These are phyloP conservation scores for Globicephala melas DNA, from an alignment of 2,113 vertebrate genomes.

Conservation along the genomic window DNA sequence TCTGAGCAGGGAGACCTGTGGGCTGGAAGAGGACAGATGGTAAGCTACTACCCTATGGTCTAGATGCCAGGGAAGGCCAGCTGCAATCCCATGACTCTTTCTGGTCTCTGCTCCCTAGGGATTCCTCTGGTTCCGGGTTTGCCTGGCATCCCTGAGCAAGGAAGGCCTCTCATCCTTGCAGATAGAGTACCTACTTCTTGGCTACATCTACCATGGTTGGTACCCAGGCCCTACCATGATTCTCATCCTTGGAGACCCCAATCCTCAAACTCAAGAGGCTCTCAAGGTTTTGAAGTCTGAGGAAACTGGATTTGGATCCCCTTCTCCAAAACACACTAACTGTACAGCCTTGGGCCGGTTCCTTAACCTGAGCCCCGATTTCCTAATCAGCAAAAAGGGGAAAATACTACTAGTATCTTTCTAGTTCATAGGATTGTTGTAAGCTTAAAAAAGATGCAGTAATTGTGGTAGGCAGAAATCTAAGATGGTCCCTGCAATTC, in stretches of 20 bases:
- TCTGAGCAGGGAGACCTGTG: neutral
- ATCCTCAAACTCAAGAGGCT: neutral
- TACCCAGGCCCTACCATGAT: too few species aligned
- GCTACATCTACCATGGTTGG: neutral
- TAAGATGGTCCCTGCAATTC: neutral
- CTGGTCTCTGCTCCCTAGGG: neutral
- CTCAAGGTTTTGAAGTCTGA: neutral
- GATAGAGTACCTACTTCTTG: neutral
- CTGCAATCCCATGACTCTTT: neutral
- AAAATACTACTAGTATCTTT: neutral
- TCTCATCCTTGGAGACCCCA: neutral
- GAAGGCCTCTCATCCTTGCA: neutral
- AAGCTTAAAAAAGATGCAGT: neutral
- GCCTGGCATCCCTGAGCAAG: neutral
- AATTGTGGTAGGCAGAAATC: neutral
- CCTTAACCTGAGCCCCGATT: neutral
- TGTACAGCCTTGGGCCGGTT: neutral
- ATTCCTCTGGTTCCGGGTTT: neutral
- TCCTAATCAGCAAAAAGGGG: neutral
- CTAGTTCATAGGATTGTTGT: neutral
- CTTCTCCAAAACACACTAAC: neutral
- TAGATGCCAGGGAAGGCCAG: neutral
- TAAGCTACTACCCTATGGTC: neutral
- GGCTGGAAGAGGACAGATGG: neutral
- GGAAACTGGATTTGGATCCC: neutral